These are phyloP conservation scores for Spicauda simplicius DNA, from an alignment of 2,888 invertebrate genomes.

Conservation along the genomic window DNA sequence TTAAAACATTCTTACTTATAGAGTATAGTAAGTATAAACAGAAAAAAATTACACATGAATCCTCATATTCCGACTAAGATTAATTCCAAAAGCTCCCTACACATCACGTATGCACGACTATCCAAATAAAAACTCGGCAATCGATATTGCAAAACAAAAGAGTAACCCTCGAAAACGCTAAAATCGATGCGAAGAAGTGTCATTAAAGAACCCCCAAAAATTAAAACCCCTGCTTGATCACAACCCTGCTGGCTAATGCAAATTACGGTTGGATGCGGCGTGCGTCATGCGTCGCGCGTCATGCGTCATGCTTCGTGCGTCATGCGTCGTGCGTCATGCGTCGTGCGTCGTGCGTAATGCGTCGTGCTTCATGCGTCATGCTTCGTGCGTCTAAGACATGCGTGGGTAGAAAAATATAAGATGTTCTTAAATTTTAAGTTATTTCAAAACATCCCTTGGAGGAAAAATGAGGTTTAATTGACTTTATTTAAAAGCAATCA, in stretches of 20 bases:
- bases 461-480: too few species aligned
- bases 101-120: slow-evolving; percentile 45
- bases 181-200: slow-evolving; percentile 84
- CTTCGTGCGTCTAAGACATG: not conserved
- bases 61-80: too few species aligned
- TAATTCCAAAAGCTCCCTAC: too few species aligned
- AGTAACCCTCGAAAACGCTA: slow-evolving; percentile 77
- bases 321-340: not conserved
- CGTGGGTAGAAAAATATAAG: too few species aligned
- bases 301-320: not conserved
- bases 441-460: too few species aligned
- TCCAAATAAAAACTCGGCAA: slow-evolving; percentile 61
- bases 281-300: slow-evolving; percentile 9
- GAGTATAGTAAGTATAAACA: too few species aligned
- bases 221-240: slow-evolving; percentile 72
- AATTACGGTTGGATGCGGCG: slow-evolving; percentile 30
- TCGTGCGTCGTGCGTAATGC: slow-evolving; percentile 17
- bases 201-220: slow-evolving; percentile 84
- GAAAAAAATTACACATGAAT: too few species aligned
- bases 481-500: too few species aligned
- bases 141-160: slow-evolving; percentile 81
- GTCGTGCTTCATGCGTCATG: not conserved
- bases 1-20: too few species aligned
- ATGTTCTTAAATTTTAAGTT: too few species aligned
- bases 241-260: slow-evolving; percentile 61